Evolutionary conservation across 2,888 invertebrate species (phyloP), one percentile per base, ranked within the genome.

Genomic region (Heliconius cydno): DNA sequence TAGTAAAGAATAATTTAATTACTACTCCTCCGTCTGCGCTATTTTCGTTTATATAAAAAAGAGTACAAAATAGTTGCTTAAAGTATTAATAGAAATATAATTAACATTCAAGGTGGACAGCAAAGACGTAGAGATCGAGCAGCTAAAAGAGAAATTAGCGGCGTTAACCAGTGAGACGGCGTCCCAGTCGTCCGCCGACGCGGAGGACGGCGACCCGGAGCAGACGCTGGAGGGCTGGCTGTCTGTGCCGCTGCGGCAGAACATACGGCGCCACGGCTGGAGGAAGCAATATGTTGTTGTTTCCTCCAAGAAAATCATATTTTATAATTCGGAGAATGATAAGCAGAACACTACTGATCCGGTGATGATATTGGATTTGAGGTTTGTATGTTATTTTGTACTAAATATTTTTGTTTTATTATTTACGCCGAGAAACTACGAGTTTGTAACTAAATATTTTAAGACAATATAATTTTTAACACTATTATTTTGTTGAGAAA

Each of bases 221-320:
- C 96, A 97, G 86, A 96, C 97, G 84, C 96, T 99, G 86, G 99
- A 99, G 92, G 99, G 99, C 79, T 99, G 99, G 98, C 96, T 99
- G 81, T 98, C 98, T 77, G 97, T 99, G 86, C 99, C 99, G 78
- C 98, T 98, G 90, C 98, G 98, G 89, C 98, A 98, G 92, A 99
- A 99, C 92, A 98, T 99, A 85, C 97, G 98, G 84, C 96, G 98
- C 82, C 98, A 99, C 91, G 99, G 99, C 75, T 99, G 99, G 99
- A 98, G 98, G 93, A 98, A 98, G 88, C 99, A 99, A 92, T 99
- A 98, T 91, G 99, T 99, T 70, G 99, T 99, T 70, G 99, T 99
- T 73, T 98, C 99, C 73, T 99, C 98, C 82, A 97, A 98, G 91
- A 99, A 99, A 94, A 99, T 99, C 84, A 98, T 99, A 84, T 99